A percentile compares a stretch with the other conserved stretches of the same genome.
phyloP scores from a whole-genome alignment of 2,888 invertebrate genomes.

The Xiphydria camelus region DNA sequence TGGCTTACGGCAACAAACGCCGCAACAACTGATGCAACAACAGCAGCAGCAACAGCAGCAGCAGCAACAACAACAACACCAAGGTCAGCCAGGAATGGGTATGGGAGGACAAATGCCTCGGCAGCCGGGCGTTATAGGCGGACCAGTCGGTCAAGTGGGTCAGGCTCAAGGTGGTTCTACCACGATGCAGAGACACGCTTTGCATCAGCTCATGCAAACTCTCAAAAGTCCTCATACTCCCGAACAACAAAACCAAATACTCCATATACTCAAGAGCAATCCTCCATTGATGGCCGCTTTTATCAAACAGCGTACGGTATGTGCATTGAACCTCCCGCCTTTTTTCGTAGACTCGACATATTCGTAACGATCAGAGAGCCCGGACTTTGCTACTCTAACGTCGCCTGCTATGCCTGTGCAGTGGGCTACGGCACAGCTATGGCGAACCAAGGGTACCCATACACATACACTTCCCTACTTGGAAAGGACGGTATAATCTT shows the following conservation, averaged over 20 bases:
- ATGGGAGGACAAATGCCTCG: conserved; percentile 51
- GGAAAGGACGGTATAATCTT: too few relatives aligned
- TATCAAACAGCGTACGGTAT: conserved; percentile 81
- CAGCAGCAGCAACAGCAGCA: conserved; percentile 60
- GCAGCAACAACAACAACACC: conserved; percentile 56
- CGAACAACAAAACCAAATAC: conserved; percentile 88
- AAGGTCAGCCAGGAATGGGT: conserved; percentile 44
- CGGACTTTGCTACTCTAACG: background rate
- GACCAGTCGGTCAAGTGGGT: conserved; percentile 44
- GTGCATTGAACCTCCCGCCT: too few relatives aligned
- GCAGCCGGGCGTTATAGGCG: conserved; percentile 50
- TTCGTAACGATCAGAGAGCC: background rate
- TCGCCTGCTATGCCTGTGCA: background rate
- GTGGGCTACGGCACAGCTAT: background rate
- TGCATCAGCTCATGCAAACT: conserved; percentile 87
- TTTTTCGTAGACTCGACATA: too few relatives aligned
- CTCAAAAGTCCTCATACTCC: conserved; percentile 87
- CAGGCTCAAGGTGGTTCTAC: conserved; percentile 57
- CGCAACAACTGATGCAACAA: conserved; percentile 52
- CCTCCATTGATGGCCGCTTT: conserved; percentile 95
- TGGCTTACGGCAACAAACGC: conserved; percentile 51
- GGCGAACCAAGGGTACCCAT: too few relatives aligned
- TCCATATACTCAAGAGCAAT: conserved; percentile 89
- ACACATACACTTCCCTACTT: too few relatives aligned
- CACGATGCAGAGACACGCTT: conserved; percentile 66